Evolutionary conservation across 1,140 invertebrate species (phyloP), one percentile per base, ranked within the genome.

Genomic region (Zaprionus davidi): DNA sequence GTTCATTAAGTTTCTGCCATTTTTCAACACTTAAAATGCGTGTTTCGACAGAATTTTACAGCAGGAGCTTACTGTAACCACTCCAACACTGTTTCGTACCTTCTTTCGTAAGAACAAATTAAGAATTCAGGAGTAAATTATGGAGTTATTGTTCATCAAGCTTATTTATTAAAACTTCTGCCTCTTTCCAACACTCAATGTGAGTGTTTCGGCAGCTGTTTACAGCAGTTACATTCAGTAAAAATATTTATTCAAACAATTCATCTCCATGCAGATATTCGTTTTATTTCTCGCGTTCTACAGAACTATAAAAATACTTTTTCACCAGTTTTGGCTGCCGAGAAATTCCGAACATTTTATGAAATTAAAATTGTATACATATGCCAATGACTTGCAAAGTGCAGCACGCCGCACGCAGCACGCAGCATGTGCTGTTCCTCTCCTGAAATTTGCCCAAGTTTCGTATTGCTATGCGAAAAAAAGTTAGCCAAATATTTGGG

Each of bases 401-500:
- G 59, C 59, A 6, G 26, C 7, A 28, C 12, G 56, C 53, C n/a
- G 24, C 6, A 22, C 5, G 56, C 53, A 9, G 13, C 24, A 22
- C 5, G 38, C 15, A n/a, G 38, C 38, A n/a, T 41, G 38, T 41
- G 38, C 38, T 0, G 15, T 15, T 5, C 38, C 1, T 6, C 2
- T 17, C 7, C 46, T 1, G 15, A 17, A 28, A 26, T 15, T 59
- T 71, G 15, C 51, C 51, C 44, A 57, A 71, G 36, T 76, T 74
- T 73, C 60, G 17, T 28, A 28, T 46, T 67, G 67, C 63, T 57
- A 63, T 76, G 36, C 22, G 41, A 46, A 59, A 31, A 75, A 81
- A 81, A 81, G 69, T 84, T 87, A 6, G 24, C 34, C 49, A 76
- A 79, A 81, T 84, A 84, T 84, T 84, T 78, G 69, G 81, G 85